phyloP scores from a whole-genome alignment of 2,113 vertebrate species.

The Alligator sinensis region DNA sequence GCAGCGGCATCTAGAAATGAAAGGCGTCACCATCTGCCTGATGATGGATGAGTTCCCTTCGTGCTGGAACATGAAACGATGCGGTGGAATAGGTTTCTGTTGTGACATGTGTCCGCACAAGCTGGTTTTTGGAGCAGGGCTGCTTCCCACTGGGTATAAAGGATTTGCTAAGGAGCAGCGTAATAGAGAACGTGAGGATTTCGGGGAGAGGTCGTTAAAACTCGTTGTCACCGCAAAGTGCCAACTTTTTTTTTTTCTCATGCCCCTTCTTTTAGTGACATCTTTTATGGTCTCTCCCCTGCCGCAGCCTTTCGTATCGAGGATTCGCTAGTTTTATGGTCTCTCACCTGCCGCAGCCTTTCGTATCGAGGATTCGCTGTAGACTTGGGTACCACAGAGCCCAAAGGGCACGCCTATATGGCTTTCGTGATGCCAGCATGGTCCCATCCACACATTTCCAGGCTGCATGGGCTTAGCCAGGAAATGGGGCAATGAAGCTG shows the following conservation, averaged over 20 bases:
- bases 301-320: too few species aligned
- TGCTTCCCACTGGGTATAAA: not conserved
- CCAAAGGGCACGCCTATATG: too few species aligned
- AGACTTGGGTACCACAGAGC: too few species aligned
- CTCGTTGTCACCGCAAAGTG: too few species aligned
- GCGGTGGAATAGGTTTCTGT: not conserved
- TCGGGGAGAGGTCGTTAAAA: too few species aligned
- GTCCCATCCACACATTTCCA: too few species aligned
- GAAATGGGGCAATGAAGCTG: too few species aligned
- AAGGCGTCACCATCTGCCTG: not conserved
- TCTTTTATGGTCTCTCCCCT: not conserved
- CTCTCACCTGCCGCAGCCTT: not conserved
- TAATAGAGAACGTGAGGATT: not conserved
- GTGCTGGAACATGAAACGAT: not conserved
- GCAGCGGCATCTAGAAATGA: not conserved
- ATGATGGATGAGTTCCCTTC: not conserved
- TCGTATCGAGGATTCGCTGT: too few species aligned
- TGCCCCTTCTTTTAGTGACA: not conserved
- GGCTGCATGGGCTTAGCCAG: too few species aligned
- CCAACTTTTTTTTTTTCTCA: not conserved
- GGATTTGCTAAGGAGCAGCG: not conserved
- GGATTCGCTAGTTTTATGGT: not conserved
- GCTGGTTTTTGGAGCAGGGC: not conserved
- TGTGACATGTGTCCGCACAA: not conserved
- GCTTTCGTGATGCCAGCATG: too few species aligned